Evolutionary conservation across 2,797 vertebrate species (phyloP), one percentile per base, ranked within the genome.

Genomic region (Cottoperca gobio): DNA sequence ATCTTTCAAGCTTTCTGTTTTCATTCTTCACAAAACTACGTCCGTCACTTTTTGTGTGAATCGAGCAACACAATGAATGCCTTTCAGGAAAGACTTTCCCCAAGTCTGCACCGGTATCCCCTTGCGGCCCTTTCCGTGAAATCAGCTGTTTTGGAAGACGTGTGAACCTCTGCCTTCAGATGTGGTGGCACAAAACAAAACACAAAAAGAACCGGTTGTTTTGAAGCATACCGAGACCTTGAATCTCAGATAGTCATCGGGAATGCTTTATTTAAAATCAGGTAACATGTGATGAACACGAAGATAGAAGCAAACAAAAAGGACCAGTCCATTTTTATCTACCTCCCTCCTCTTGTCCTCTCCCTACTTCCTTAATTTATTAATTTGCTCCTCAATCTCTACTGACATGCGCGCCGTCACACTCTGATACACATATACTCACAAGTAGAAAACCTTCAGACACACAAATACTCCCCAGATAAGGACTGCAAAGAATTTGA

Each of bases 401-500:
- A 16, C 28, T 16, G 28, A 50, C 16, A 45, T 21, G 9, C 0
- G 3, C 19, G 9, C 37, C 26, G 21, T 9, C 42, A 49, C 2
- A 4, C 48, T 64, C n/a, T 10, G 14, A 39, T 40, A 13, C 16
- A 58, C 24, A 52, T 8, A 42, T 13, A 54, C 60, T 37, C n/a
- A 37, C n/a, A 14, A 23, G 7, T 59, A 42, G n/a, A n/a, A n/a
- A 43, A 55, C 31, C 57, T 68, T 33, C n/a, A 53, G 17, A 67
- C 17, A 35, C 13, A 53, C 19, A 19, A 43, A 72, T 54, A 6
- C 48, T 62, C 26, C 33, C 13, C 35, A 46, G 42, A 77, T 21
- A 17, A 61, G 28, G 26, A 74, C 2, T 50, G 70, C 45, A 21
- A 26, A 60, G n/a, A 19, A 16, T 60, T 76, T 77, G 4, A 73